A percentile compares a stretch with the other conserved stretches of the same genome.
These are phyloP conservation scores for Meles meles DNA, from an alignment of 2,113 vertebrate species.

Conservation along the genomic window DNA sequence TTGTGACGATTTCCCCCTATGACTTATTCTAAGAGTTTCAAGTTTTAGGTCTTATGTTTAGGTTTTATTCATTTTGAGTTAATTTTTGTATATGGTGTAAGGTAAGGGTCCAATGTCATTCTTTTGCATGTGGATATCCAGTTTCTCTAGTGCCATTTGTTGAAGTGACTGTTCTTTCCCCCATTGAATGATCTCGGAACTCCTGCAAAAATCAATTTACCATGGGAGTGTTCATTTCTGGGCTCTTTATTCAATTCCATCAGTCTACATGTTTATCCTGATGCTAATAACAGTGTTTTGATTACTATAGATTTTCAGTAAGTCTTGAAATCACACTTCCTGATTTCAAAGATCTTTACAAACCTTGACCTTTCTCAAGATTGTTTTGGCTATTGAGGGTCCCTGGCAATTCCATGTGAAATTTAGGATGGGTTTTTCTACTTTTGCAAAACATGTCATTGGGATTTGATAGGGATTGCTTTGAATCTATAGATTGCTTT, in stretches of 20 bases:
- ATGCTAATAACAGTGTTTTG: neutral
- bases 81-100: neutral
- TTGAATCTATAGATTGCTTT: neutral
- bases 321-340: neutral
- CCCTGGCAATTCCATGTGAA: neutral
- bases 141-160: neutral
- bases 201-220: neutral
- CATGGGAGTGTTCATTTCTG: neutral
- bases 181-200: neutral
- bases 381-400: neutral
- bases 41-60: neutral
- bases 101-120: neutral
- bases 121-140: neutral
- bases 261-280: neutral
- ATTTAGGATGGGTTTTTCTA: neutral
- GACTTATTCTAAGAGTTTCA: neutral
- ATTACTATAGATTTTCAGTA: neutral
- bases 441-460: neutral
- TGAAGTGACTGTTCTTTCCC: neutral
- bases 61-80: neutral
- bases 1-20: neutral
- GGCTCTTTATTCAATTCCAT: neutral
- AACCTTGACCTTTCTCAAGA: neutral
- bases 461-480: neutral
- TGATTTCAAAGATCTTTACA: too few relatives aligned